Evolutionary conservation across 1,140 invertebrate genomes (phyloP).

Genomic region (Mamestra configurata): DNA sequence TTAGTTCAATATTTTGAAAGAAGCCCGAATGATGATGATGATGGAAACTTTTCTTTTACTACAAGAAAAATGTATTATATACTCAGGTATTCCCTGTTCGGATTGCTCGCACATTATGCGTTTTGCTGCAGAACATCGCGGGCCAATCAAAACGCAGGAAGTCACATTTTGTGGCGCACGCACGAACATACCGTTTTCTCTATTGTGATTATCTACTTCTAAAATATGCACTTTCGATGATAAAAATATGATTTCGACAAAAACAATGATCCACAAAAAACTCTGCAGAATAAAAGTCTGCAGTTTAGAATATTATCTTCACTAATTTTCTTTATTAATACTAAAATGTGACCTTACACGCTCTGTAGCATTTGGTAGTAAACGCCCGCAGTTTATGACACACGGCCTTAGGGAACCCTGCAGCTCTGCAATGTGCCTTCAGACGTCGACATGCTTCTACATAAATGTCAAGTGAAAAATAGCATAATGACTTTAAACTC

Average conservation of each 20-base stretch:
- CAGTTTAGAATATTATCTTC: neutral
- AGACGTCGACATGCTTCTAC: neutral
- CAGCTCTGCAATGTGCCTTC: neutral
- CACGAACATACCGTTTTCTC: too few relatives aligned
- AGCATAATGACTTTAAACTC: neutral
- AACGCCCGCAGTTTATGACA: constrained; percentile 61
- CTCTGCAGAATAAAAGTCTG: constrained; percentile 4
- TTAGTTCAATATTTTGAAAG: too few relatives aligned
- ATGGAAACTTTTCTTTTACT: too few relatives aligned
- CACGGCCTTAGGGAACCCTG: constrained; percentile 57
- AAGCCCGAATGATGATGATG: too few relatives aligned
- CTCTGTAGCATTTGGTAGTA: constrained; percentile 36
- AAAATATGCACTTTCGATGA: too few relatives aligned
- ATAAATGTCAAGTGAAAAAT: neutral
- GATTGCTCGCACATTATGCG: too few relatives aligned
- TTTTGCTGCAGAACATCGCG: too few relatives aligned
- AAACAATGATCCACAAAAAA: constrained; percentile 4
- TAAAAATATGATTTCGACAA: neutral
- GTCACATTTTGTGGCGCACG: too few relatives aligned
- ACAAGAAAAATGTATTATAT: too few relatives aligned
- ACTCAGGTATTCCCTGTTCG: too few relatives aligned
- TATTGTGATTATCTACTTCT: too few relatives aligned
- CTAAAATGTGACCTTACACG: constrained; percentile 24
- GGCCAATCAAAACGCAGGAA: too few relatives aligned
- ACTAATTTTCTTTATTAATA: neutral